Base-by-base conservation (phyloP, 1,140 invertebrate species). In the Psilanteris sp. region DNA sequence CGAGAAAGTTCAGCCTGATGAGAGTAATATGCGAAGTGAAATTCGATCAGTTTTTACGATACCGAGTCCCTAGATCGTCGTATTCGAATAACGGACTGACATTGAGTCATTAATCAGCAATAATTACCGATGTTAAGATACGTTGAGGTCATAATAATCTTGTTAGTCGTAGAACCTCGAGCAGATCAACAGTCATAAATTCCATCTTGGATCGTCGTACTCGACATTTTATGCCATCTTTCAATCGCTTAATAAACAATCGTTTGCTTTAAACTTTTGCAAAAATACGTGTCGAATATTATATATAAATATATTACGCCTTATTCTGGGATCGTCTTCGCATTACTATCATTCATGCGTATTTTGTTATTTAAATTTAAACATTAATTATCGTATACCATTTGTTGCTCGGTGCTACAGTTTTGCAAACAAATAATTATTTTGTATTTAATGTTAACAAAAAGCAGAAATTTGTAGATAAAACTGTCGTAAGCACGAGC, bases 41-140 rank as follows among this genome's bases (percentile, higher is more conserved):
- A 67, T 67, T 67, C 74, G 67, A 72, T 77, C 61, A 57, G 48
- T 77, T 68, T 67, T 72, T 50, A 44, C 24, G 50, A 70, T 79
- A 82, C 80, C 72, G 52, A 57, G 50, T 27, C 32, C 36, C 37
- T 39, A 64, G 24, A 48, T 62, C 78, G 54, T 77, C 73, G 68
- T 43, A 10, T 34, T 18, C 15, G 39, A 82, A 67, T 81, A 83
- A 80, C 77, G 73, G 64, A 46, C 16, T 61, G 52, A 64, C 62
- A 54, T 54, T 46, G 39, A 74, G 74, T 83, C 82, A 82, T 85
- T 85, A 85, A 85, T 85, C 83, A 84, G 79, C 73, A 75, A 82
- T 82, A 83, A 83, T 84, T 83, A 81, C 80, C 79, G 83, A 83
- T 84, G 66, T 67, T 41, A 39, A 81, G 81, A 84, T 82, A 81